These are phyloP conservation scores for Amorpha juglandis DNA, from an alignment of 2,888 invertebrate species.

Conservation along the genomic window DNA sequence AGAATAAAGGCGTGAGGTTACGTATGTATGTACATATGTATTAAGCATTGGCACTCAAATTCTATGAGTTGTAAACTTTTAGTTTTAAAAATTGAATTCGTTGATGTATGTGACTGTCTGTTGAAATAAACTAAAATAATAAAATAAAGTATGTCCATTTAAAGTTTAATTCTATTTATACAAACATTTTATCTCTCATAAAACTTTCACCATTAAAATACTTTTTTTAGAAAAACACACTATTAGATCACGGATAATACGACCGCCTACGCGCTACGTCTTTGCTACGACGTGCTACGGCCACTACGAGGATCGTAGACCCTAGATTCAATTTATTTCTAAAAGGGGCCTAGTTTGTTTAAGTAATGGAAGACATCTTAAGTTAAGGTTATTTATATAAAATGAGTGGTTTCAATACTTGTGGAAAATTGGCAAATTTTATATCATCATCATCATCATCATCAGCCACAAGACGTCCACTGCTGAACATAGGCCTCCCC, in stretches of 20 bases:
- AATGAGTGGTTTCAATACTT: background rate
- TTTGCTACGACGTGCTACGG: slow-evolving; percentile 28
- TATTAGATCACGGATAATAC: background rate
- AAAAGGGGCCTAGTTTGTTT: slow-evolving; percentile 19
- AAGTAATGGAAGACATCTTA: slow-evolving; percentile 18
- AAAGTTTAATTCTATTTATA: background rate
- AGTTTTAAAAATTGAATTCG: no score
- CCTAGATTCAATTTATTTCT: slow-evolving; percentile 30
- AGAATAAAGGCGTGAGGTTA: no score
- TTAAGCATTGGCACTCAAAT: no score
- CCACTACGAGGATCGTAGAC: slow-evolving; percentile 23
- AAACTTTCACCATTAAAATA: background rate
- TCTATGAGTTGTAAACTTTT: no score
- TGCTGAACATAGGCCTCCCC: no score
- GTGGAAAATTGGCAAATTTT: background rate
- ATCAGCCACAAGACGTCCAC: no score
- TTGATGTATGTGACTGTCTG: no score
- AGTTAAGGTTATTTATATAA: background rate
- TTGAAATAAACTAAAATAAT: no score
- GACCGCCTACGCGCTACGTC: slow-evolving; percentile 29
- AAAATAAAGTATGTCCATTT: no score
- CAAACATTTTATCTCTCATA: background rate
- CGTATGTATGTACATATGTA: no score
- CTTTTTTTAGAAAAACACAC: background rate
- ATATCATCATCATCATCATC: no score